These are phyloP conservation scores for Cydia amplana DNA, from an alignment of 1,140 invertebrate species.

Conservation along the genomic window DNA sequence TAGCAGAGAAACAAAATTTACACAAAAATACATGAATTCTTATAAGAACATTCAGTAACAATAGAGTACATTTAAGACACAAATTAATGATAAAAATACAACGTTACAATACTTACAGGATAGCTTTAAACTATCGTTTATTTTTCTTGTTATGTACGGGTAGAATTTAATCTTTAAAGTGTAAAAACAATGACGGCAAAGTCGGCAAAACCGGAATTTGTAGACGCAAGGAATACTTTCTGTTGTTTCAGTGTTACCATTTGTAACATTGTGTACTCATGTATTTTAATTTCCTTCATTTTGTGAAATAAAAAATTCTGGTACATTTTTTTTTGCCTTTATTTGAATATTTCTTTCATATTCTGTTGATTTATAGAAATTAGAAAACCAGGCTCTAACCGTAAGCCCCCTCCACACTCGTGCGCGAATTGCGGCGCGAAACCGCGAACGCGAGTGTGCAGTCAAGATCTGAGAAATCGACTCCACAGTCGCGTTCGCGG, in stretches of 20 bases:
- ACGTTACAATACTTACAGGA: not conserved
- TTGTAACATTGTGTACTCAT: too few species aligned
- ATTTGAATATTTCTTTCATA: too few species aligned
- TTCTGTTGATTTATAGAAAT: too few species aligned
- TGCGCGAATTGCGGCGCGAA: too few species aligned
- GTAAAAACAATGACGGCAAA: constrained; percentile 14
- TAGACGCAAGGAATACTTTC: constrained; percentile 19
- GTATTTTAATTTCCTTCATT: not conserved
- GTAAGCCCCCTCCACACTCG: too few species aligned
- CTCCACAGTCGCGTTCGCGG: too few species aligned
- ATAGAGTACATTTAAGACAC: not conserved
- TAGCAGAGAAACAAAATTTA: not conserved
- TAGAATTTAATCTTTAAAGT: constrained; percentile 1
- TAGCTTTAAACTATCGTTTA: not conserved
- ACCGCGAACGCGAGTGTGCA: too few species aligned
- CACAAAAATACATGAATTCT: not conserved
- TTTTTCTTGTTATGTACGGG: not conserved
- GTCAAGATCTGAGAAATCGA: too few species aligned
- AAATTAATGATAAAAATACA: constrained; percentile 20
- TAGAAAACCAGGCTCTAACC: too few species aligned
- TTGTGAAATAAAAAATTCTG: too few species aligned
- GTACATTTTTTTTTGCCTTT: too few species aligned
- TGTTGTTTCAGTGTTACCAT: too few species aligned
- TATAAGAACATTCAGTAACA: not conserved
- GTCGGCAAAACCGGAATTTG: not conserved